A percentile compares a stretch with the other conserved stretches of the same genome.
phyloP scores from a whole-genome alignment of 2,888 invertebrate genomes.

The Rhimphoctona megacephalus region DNA sequence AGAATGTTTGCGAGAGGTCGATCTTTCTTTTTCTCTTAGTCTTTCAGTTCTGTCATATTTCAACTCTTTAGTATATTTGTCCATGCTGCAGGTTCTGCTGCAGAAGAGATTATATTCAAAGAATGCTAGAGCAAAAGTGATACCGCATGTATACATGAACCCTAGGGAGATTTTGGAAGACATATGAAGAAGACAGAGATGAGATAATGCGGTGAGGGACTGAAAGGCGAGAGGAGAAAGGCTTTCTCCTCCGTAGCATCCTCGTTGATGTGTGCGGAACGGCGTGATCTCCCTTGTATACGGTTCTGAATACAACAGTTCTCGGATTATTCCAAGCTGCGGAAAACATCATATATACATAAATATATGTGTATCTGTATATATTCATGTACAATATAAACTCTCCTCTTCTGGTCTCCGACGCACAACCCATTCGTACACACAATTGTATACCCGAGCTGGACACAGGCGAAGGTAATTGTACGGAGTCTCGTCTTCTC shows the following conservation, averaged over 20 bases:
- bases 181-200: conserved; percentile 26
- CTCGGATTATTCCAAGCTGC: conserved; percentile 23
- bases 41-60: conserved; percentile 20
- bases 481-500: conserved; percentile 32
- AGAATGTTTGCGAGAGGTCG: background rate
- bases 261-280: conserved; percentile 50
- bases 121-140: conserved; percentile 28
- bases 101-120: conserved; percentile 33
- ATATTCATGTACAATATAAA: conserved; percentile 10
- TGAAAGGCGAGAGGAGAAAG: conserved; percentile 43
- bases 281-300: conserved; percentile 46
- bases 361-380: background rate
- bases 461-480: conserved; percentile 39
- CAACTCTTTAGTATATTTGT: conserved; percentile 33
- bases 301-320: conserved; percentile 41
- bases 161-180: conserved; percentile 45
- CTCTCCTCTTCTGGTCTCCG: conserved; percentile 2
- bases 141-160: background rate
- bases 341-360: conserved; percentile 12
- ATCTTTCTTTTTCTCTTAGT: conserved; percentile 5
- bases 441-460: background rate
- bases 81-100: conserved; percentile 1
- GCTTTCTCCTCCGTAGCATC: conserved; percentile 28
- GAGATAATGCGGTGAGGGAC: conserved; percentile 34
- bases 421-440: background rate